These are phyloP conservation scores for Sphaerodactylus townsendi DNA, from an alignment of 2,113 vertebrate genomes.

Conservation along the genomic window DNA sequence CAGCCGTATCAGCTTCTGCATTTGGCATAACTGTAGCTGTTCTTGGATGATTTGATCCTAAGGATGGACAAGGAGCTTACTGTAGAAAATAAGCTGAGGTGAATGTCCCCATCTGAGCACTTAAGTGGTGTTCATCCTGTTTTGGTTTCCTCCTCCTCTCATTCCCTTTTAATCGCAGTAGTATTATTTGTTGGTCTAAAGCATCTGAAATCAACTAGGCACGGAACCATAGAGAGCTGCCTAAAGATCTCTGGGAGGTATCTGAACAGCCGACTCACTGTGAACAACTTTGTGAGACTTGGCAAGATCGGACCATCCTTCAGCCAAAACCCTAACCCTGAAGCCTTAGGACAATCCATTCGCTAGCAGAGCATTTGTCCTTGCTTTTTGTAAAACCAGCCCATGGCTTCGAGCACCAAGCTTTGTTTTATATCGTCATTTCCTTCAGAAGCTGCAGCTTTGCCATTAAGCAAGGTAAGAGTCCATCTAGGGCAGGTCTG, in stretches of 20 bases:
- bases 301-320: neutral
- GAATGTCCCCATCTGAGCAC: neutral
- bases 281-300: neutral
- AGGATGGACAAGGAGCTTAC: neutral
- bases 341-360: neutral
- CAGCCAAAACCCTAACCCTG: neutral
- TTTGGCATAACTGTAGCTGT: neutral
- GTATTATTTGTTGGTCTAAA: conserved; percentile 1
- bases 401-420: neutral
- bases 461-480: neutral
- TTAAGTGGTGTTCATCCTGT: no score
- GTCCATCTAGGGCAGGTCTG: neutral
- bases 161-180: neutral
- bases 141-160: neutral
- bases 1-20: neutral
- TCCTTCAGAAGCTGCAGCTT: neutral
- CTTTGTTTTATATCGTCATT: neutral
- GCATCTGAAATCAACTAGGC: neutral
- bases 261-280: neutral
- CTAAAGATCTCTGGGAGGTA: neutral
- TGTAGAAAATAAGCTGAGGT: neutral
- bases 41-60: neutral
- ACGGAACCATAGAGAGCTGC: neutral
- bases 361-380: neutral
- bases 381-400: neutral